Evolutionary conservation across 2,888 invertebrate species (phyloP).

Genomic region (Listrodromus nycthemerus): DNA sequence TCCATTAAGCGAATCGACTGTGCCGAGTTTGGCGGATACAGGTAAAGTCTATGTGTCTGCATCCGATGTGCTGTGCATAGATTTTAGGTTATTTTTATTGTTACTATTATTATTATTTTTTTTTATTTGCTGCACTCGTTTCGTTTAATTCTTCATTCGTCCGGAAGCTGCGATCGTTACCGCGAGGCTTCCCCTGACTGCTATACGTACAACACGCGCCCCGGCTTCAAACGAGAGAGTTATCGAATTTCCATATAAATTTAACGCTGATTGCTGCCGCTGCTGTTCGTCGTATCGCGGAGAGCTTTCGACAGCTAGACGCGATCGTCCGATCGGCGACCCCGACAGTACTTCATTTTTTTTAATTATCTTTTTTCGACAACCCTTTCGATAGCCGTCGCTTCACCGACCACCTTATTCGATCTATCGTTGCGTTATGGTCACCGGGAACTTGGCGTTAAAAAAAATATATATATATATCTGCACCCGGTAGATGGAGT

Average conservation of each 20-base stretch:
- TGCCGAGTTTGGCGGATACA: constrained; percentile 40
- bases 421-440: constrained; percentile 8
- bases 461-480: background rate
- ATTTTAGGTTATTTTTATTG: constrained; percentile 1
- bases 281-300: constrained; percentile 53
- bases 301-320: constrained; percentile 12
- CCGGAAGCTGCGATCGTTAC: constrained; percentile 54
- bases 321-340: constrained; percentile 20
- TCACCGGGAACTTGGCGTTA: constrained; percentile 1
- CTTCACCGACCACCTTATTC: constrained; percentile 17
- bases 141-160: constrained; percentile 59
- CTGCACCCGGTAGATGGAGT: background rate
- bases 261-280: constrained; percentile 61
- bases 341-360: constrained; percentile 30
- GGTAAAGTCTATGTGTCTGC: constrained; percentile 26
- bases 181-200: constrained; percentile 25
- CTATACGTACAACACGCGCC: constrained; percentile 9
- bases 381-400: constrained; percentile 9
- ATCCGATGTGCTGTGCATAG: constrained; percentile 14
- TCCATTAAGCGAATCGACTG: constrained; percentile 68
- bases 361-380: background rate
- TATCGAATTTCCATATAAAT: constrained; percentile 66
- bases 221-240: constrained; percentile 52
- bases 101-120: constrained; percentile 20
- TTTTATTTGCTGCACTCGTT: constrained; percentile 33